A percentile compares a stretch with the other conserved stretches of the same genome.
These are phyloP conservation scores for Caerostris darwini DNA, from an alignment of 1,140 invertebrate species.

Conservation along the genomic window DNA sequence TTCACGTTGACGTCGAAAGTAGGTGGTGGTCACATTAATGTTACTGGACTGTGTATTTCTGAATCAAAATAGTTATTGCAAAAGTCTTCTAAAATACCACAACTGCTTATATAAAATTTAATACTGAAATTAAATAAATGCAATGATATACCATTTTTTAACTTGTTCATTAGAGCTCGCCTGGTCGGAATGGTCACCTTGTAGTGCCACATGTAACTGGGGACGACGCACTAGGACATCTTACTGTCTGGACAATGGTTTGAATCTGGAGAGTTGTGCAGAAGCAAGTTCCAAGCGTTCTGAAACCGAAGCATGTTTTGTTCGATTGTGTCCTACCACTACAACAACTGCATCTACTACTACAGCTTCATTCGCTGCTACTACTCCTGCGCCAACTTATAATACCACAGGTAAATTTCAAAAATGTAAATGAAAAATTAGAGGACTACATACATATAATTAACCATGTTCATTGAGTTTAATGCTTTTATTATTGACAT, in stretches of 20 bases:
- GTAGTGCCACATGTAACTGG: constrained; percentile 70
- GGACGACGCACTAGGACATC: constrained; percentile 62
- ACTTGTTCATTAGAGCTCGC: constrained; percentile 34
- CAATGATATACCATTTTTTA: no score
- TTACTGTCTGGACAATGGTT: constrained; percentile 65
- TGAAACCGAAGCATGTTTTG: constrained; percentile 71
- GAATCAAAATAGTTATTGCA: no score
- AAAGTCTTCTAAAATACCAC: no score
- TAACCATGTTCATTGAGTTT: no score
- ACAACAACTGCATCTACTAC: neutral
- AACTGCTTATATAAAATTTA: no score
- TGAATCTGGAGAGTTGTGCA: constrained; percentile 44
- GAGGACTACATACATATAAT: no score
- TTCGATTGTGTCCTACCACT: constrained; percentile 35
- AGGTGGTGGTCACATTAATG: no score
- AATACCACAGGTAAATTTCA: neutral
- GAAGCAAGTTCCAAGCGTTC: constrained; percentile 39
- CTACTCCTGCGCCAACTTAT: neutral
- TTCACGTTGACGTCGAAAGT: no score
- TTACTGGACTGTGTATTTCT: no score
- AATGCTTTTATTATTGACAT: no score
- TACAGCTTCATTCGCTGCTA: neutral
- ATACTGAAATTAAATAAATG: no score
- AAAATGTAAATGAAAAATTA: no score
- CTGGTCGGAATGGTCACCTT: constrained; percentile 73